Percentiles rank a stretch among this genome's conserved stretches.
These are phyloP conservation scores for Drosophila takahashii DNA, from an alignment of 1,140 invertebrate genomes.

Conservation along the genomic window DNA sequence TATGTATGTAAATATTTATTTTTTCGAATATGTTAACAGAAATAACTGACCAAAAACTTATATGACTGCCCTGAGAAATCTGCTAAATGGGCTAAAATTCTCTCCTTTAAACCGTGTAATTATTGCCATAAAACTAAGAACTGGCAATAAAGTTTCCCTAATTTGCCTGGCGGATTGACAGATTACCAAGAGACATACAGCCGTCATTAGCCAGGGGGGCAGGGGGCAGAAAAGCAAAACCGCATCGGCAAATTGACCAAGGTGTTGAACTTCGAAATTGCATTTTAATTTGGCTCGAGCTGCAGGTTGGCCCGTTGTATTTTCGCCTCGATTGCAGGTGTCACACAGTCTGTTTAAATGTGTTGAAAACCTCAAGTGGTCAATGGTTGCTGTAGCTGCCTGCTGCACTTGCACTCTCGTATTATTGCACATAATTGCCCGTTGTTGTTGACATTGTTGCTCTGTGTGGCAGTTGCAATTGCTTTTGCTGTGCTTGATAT, in stretches of 20 bases:
- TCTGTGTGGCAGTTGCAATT: conserved; percentile 58
- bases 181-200: conserved; percentile 20
- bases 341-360: conserved; percentile 63
- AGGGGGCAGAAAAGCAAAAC: conserved; percentile 13
- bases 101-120: conserved; percentile 5
- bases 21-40: not conserved
- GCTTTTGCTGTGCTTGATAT: conserved; percentile 32
- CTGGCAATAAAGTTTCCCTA: not conserved
- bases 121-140: conserved; percentile 9
- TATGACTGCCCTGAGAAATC: not conserved
- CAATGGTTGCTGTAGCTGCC: conserved; percentile 28
- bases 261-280: conserved; percentile 75
- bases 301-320: conserved; percentile 26
- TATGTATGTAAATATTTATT: too few species aligned
- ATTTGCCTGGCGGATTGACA: conserved; percentile 15
- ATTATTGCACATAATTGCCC: conserved; percentile 74
- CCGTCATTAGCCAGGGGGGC: conserved; percentile 22
- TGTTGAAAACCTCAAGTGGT: conserved; percentile 74
- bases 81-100: not conserved
- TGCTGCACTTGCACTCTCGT: conserved; percentile 42
- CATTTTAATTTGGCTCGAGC: conserved; percentile 71
- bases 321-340: conserved; percentile 64
- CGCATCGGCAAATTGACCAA: conserved; percentile 68
- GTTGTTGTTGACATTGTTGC: conserved; percentile 54
- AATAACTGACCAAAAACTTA: not conserved